Evolutionary conservation across 2,888 invertebrate genomes (phyloP).

Genomic region (Dicycla oo): DNA sequence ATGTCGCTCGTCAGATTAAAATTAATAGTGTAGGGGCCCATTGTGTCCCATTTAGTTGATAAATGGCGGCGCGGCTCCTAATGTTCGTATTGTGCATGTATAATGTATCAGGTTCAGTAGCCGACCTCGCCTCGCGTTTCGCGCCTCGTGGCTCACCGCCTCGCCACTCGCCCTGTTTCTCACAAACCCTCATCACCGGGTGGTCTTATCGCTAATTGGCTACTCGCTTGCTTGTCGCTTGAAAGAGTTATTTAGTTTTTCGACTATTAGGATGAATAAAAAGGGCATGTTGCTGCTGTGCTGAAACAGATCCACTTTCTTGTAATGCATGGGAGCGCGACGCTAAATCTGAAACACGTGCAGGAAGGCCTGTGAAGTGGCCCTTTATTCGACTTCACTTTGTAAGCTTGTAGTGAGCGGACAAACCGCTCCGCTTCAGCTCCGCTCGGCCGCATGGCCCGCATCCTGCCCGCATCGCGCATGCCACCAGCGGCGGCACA

Average conservation of each 20-base stretch:
- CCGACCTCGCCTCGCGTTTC: conserved; percentile 18
- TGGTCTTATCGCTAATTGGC: conserved; percentile 23
- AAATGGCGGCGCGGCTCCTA: conserved; percentile 55
- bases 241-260: neutral
- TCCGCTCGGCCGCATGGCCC: neutral
- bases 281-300: neutral
- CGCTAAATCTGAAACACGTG: conserved; percentile 15
- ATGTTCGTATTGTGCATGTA: conserved; percentile 56
- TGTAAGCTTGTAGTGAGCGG: conserved; percentile 25
- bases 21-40: conserved; percentile 63
- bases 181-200: conserved; percentile 15
- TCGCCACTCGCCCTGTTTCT: conserved; percentile 5
- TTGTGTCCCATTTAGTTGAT: conserved; percentile 67
- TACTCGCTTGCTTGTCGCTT: conserved; percentile 1
- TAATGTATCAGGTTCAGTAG: conserved; percentile 57
- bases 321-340: neutral
- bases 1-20: conserved; percentile 59
- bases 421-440: neutral
- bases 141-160: too few species aligned
- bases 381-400: too few species aligned
- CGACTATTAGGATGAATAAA: neutral
- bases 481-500: conserved; percentile 37
- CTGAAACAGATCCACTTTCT: neutral
- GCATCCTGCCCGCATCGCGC: too few species aligned
- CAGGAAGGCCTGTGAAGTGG: too few species aligned